A percentile compares a stretch with the other conserved stretches of the same genome.
phyloP scores from a whole-genome alignment of 2,113 vertebrate species.

The Bettongia penicillata region DNA sequence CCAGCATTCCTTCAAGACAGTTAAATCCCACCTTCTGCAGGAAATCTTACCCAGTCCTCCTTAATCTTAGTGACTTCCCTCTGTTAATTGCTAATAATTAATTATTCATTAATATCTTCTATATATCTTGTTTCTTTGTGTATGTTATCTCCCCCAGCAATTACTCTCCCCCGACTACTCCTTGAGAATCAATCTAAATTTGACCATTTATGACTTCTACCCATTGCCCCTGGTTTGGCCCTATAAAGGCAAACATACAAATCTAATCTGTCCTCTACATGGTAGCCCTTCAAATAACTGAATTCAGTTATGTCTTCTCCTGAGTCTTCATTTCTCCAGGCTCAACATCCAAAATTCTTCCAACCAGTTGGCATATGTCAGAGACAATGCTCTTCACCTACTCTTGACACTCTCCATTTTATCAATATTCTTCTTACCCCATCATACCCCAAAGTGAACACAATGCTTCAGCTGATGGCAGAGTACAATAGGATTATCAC shows the following conservation, averaged over 20 bases:
- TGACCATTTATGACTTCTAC: not conserved
- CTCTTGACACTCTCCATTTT: not conserved
- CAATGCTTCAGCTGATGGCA: not conserved
- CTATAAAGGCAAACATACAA: not conserved
- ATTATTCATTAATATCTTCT: no score
- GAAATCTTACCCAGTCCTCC: no score
- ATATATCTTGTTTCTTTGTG: no score
- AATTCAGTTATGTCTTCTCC: not conserved
- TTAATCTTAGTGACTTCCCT: no score
- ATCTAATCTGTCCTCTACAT: not conserved
- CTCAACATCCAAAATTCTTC: not conserved
- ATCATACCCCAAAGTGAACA: not conserved
- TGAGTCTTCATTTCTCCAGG: not conserved
- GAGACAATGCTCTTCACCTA: not conserved
- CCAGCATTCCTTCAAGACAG: not conserved
- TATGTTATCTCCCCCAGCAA: no score
- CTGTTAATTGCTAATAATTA: no score
- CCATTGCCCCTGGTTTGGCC: not conserved
- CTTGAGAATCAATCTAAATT: not conserved
- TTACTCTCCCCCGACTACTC: no score
- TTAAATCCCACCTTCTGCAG: no score
- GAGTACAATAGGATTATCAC: not conserved
- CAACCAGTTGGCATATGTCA: not conserved
- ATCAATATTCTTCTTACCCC: not conserved
- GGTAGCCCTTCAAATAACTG: not conserved